Evolutionary conservation across 2,888 invertebrate genomes (phyloP).

Genomic region (Ashinkailepas kermadecensis): DNA sequence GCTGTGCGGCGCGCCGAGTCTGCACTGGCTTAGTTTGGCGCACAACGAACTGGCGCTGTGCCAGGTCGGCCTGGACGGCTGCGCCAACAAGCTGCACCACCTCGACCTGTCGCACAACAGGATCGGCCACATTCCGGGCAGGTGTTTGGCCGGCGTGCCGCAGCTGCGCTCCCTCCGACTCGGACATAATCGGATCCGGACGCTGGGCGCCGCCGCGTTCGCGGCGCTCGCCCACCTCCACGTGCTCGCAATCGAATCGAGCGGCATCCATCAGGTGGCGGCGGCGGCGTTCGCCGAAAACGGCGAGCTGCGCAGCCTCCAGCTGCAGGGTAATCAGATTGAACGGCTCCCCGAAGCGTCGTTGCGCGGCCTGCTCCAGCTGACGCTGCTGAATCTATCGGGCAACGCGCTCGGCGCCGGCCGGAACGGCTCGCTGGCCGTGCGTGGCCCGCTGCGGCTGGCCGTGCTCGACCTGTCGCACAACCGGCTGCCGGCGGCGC

Average conservation of each 20-base stretch:
- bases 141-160: constrained; percentile 27
- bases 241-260: constrained; percentile 31
- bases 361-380: constrained; percentile 57
- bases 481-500: constrained; percentile 75
- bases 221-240: constrained; percentile 46
- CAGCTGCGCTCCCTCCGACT: constrained; percentile 32
- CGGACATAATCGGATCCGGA: constrained; percentile 62
- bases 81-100: constrained; percentile 53
- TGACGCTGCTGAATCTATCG: constrained; percentile 85
- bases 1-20: constrained; percentile 63
- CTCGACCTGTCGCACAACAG: constrained; percentile 72
- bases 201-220: constrained; percentile 61
- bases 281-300: constrained; percentile 71
- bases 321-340: constrained; percentile 77
- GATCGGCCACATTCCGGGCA: constrained; percentile 58
- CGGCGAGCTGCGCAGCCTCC: constrained; percentile 62
- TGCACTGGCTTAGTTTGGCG: constrained; percentile 63
- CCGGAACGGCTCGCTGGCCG: constrained; percentile 71
- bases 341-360: constrained; percentile 57
- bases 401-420: constrained; percentile 76
- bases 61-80: constrained; percentile 61
- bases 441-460: constrained; percentile 65
- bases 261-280: constrained; percentile 61
- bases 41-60: constrained; percentile 69
- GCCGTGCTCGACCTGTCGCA: constrained; percentile 73